phyloP scores from a whole-genome alignment of 2,113 vertebrate genomes.

The crab-eating macaque (Macaca fascicularis) region DNA sequence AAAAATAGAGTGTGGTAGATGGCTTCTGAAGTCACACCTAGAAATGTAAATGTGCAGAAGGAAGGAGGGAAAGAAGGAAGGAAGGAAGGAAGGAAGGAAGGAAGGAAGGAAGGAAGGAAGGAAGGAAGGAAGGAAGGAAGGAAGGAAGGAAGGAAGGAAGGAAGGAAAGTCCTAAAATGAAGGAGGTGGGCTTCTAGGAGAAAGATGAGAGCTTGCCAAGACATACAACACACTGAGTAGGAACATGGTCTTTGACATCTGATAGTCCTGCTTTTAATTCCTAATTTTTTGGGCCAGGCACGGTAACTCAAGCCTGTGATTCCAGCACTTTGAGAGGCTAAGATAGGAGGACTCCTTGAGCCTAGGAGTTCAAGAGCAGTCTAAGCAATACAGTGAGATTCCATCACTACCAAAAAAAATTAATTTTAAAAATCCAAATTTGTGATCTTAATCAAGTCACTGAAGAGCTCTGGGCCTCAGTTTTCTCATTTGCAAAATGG shows the following conservation, averaged over 20 bases:
- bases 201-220: background rate
- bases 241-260: background rate
- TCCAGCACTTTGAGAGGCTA: too few species aligned
- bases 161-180: background rate
- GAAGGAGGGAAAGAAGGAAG: background rate
- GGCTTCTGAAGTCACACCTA: background rate
- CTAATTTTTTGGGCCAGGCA: too few species aligned
- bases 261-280: background rate
- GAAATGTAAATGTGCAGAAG: too few species aligned
- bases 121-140: background rate
- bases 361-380: too few species aligned
- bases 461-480: background rate
- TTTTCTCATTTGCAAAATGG: slow-evolving; percentile 10
- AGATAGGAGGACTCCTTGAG: too few species aligned
- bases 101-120: background rate
- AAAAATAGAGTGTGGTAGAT: background rate
- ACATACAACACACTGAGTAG: background rate
- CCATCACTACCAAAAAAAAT: too few species aligned
- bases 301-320: too few species aligned
- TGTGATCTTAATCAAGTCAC: background rate
- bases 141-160: too few species aligned
- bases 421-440: background rate
- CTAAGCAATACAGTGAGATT: too few species aligned
- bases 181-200: background rate
- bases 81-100: background rate